Conservation (phyloP, 2,113 vertebrate species). For the Epinephelus fuscoguttatus region DNA sequence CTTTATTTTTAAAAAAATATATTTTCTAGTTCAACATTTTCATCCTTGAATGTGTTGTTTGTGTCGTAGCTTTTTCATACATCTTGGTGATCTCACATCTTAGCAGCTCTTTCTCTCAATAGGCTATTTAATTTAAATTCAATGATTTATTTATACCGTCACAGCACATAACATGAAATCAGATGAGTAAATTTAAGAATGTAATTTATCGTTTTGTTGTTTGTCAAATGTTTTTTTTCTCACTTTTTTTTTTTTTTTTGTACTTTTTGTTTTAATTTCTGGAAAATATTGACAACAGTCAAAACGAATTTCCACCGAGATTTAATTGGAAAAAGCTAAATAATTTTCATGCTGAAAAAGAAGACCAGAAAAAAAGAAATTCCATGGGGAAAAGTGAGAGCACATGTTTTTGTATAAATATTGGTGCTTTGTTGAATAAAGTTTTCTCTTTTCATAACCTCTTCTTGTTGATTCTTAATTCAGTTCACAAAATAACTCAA, state of each 20-base stretch:
- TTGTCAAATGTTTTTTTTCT: conserved; percentile 62
- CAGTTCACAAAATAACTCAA: background rate
- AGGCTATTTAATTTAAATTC: conserved; percentile 85
- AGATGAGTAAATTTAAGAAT: conserved; percentile 77
- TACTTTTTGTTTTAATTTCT: conserved; percentile 4
- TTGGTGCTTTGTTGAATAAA: conserved; percentile 79
- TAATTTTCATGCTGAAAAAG: conserved; percentile 26
- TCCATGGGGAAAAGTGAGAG: conserved; percentile 55
- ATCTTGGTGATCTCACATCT: conserved; percentile 40
- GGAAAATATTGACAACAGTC: conserved; percentile 12
- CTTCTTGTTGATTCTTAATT: background rate
- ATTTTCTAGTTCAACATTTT: conserved; percentile 53
- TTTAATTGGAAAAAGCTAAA: conserved; percentile 17
- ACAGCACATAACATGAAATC: conserved; percentile 83
- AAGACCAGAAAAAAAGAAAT: background rate
- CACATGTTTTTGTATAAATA: conserved; percentile 70
- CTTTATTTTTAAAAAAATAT: conserved; percentile 50
- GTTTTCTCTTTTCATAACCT: conserved; percentile 69
- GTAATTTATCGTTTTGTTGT: conserved; percentile 80
- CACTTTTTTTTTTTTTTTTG: conserved; percentile 62
- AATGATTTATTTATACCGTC: conserved; percentile 86
- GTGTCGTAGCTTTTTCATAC: conserved; percentile 51
- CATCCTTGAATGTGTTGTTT: conserved; percentile 39
- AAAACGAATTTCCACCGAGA: conserved; percentile 20
- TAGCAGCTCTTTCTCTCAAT: conserved; percentile 64